Percentiles rank a stretch among this genome's conserved stretches.
phyloP scores from a whole-genome alignment of 2,113 vertebrate genomes.

The Cacatua alba region DNA sequence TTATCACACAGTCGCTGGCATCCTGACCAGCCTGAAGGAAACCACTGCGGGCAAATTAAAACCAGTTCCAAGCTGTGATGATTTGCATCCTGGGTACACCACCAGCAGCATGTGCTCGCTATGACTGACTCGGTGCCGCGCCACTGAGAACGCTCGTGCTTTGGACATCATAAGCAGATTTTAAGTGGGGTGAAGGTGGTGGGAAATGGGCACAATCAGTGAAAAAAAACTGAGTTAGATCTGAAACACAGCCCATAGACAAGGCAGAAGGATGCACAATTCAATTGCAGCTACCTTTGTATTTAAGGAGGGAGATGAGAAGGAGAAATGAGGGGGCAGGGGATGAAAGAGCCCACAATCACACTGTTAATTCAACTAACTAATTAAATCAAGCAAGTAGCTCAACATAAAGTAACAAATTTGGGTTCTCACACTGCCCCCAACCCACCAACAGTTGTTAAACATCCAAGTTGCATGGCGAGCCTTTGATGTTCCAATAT shows the following conservation, averaged over 20 bases:
- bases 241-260: background rate
- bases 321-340: background rate
- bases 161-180: background rate
- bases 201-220: background rate
- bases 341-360: background rate
- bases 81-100: background rate
- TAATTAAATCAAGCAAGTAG: background rate
- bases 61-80: background rate
- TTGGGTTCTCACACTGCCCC: background rate
- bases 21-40: background rate
- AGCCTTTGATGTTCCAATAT: background rate
- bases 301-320: background rate
- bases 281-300: background rate
- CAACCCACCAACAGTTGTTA: background rate
- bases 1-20: background rate
- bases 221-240: background rate
- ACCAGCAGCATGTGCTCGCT: rapidly evolving
- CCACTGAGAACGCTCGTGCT: rapidly evolving
- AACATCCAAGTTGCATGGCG: background rate
- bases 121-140: rapidly evolving
- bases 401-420: background rate
- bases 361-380: background rate
- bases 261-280: background rate
- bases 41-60: background rate
- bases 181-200: background rate